Conservation (phyloP, 2,113 vertebrate genomes). For the Boulengeromyrus knoepffleri region DNA sequence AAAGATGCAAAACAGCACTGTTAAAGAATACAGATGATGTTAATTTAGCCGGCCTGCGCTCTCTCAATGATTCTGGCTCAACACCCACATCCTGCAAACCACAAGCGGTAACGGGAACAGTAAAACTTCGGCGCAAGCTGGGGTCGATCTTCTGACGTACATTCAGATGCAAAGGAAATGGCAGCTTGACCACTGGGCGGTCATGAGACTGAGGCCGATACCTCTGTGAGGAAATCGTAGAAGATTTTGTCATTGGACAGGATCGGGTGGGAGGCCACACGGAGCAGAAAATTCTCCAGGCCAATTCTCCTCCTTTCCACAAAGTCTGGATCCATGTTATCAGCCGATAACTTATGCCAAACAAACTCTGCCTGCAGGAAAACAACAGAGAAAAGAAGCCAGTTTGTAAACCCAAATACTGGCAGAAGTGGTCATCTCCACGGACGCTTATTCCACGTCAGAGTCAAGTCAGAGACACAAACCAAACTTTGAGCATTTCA, state of each 20-base stretch:
- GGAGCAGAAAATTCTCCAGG: constrained; percentile 90
- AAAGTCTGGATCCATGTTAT: constrained; percentile 97
- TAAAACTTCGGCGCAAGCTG: background rate
- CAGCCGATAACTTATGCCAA: constrained; percentile 94
- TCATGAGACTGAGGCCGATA: constrained; percentile 31
- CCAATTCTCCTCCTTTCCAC: constrained; percentile 88
- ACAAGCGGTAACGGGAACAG: background rate
- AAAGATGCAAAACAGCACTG: background rate
- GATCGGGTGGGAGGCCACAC: constrained; percentile 80
- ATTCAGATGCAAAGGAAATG: background rate
- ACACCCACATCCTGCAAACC: background rate
- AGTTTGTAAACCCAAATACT: background rate
- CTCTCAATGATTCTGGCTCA: background rate
- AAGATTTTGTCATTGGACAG: constrained; percentile 86
- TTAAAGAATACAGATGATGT: background rate
- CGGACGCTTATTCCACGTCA: background rate
- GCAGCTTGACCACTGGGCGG: background rate
- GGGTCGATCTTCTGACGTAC: background rate
- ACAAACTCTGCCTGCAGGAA: constrained; percentile 85
- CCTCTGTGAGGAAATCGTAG: constrained; percentile 84
- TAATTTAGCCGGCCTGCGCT: background rate
- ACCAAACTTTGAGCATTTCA: background rate
- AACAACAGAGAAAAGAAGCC: background rate
- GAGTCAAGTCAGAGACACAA: background rate
- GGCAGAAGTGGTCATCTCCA: background rate